Conservation (phyloP, 2,888 invertebrate genomes). For the Zeuzera pyrina region DNA sequence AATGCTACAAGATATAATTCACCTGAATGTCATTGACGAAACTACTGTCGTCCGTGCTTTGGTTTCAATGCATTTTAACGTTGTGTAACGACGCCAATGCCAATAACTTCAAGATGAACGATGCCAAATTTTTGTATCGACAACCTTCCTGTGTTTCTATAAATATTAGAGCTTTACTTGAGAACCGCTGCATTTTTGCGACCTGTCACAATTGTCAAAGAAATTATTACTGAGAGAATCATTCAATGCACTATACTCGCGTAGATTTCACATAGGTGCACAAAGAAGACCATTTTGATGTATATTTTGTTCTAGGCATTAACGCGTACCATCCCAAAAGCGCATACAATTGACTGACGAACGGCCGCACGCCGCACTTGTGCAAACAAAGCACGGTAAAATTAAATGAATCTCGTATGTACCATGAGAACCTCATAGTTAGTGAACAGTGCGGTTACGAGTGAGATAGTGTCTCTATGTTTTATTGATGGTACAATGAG, state of each 20-base stretch:
- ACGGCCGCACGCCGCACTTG: slow-evolving; percentile 21
- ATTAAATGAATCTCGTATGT: slow-evolving; percentile 21
- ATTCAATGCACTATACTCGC: no score
- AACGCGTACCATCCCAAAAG: no score
- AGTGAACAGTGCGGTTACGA: slow-evolving; percentile 10
- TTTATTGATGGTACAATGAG: slow-evolving; percentile 56
- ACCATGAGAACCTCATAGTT: slow-evolving; percentile 42
- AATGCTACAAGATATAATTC: no score
- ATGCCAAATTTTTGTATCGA: slow-evolving; percentile 52
- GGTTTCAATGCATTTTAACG: slow-evolving; percentile 42
- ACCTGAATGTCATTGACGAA: no score
- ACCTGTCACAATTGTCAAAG: not conserved
- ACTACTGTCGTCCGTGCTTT: no score
- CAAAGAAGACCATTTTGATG: not conserved
- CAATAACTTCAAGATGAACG: slow-evolving; percentile 40
- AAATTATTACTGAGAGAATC: not conserved
- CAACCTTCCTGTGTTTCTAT: slow-evolving; percentile 26
- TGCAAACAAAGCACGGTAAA: slow-evolving; percentile 23
- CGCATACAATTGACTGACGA: no score
- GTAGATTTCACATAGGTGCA: no score
- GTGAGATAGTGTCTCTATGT: slow-evolving; percentile 30
- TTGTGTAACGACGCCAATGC: slow-evolving; percentile 70
- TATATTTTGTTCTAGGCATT: slow-evolving; percentile 1
- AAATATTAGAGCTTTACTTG: slow-evolving; percentile 10
- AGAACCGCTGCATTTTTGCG: not conserved